Conservation (phyloP, 2,113 vertebrate genomes). For the Semnornis frantzii region DNA sequence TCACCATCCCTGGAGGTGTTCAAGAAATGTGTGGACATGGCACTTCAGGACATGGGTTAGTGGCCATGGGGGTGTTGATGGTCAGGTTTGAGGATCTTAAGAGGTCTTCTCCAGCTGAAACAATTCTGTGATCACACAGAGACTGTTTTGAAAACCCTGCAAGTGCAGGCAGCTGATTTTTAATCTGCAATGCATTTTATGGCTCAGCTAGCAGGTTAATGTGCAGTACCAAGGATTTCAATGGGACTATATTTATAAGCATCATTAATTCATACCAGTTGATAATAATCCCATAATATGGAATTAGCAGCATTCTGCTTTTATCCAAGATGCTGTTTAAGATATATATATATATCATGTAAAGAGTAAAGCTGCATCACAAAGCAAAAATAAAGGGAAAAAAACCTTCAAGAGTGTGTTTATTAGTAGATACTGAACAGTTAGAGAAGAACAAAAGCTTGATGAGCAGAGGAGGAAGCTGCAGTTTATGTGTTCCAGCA, state of each 20-base stretch:
- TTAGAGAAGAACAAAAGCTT: background rate
- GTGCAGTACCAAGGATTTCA: background rate
- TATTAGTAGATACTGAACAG: background rate
- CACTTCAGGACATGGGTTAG: no score
- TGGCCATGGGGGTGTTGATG: no score
- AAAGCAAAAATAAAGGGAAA: background rate
- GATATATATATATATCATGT: background rate
- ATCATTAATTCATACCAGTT: background rate
- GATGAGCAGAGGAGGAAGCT: background rate
- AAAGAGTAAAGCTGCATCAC: background rate
- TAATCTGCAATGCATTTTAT: background rate
- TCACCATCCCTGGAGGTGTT: no score
- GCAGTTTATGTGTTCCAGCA: background rate
- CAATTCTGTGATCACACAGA: background rate
- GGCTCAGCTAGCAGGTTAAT: conserved; percentile 15
- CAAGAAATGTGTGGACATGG: no score
- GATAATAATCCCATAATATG: background rate
- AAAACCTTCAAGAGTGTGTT: background rate
- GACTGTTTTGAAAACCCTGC: background rate
- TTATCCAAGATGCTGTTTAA: background rate
- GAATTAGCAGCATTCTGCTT: conserved; percentile 11
- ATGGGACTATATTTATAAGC: background rate
- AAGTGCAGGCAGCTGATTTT: background rate
- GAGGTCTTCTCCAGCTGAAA: no score
- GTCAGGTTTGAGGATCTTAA: no score